Percentiles rank a stretch among this genome's conserved stretches.
Conservation (phyloP, 2,113 vertebrate genomes). For the Odontesthes bonariensis region DNA sequence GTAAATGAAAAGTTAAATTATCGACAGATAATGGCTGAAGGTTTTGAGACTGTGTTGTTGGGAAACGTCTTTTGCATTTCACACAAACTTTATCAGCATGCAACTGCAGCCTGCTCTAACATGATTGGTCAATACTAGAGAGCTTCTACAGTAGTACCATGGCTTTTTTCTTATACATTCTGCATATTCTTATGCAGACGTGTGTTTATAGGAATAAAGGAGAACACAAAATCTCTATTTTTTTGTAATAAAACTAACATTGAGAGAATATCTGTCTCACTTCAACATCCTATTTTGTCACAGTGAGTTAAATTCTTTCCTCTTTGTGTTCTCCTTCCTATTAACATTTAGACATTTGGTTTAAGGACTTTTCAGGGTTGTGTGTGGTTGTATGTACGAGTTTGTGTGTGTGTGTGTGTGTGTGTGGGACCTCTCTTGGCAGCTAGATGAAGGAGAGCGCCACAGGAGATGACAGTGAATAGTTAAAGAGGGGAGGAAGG, state of each 20-base stretch:
- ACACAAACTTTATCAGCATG: too few relatives aligned
- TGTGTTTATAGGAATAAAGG: background rate
- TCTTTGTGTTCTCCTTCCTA: conserved; percentile 8
- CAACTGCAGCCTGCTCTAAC: too few relatives aligned
- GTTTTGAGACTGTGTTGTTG: too few relatives aligned
- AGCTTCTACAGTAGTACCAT: too few relatives aligned
- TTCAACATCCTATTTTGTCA: conserved; percentile 19
- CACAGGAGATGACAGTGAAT: conserved; percentile 61
- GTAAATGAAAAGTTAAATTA: background rate
- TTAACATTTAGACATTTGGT: conserved; percentile 38
- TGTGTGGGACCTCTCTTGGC: conserved; percentile 50
- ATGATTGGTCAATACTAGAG: too few relatives aligned
- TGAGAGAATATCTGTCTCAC: background rate
- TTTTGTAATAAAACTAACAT: background rate
- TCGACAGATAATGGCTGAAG: background rate
- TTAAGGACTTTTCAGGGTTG: conserved; percentile 29
- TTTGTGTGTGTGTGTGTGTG: conserved; percentile 10
- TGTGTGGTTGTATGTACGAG: conserved; percentile 29
- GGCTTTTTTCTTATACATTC: background rate
- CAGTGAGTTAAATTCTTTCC: conserved; percentile 19
- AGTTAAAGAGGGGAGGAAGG: conserved; percentile 50
- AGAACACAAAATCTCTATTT: background rate
- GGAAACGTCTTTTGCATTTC: too few relatives aligned
- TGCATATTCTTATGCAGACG: background rate
- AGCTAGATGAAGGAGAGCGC: conserved; percentile 49